Base-by-base conservation (phyloP, 2,888 invertebrate genomes). In the Plagodis pulveraria region DNA sequence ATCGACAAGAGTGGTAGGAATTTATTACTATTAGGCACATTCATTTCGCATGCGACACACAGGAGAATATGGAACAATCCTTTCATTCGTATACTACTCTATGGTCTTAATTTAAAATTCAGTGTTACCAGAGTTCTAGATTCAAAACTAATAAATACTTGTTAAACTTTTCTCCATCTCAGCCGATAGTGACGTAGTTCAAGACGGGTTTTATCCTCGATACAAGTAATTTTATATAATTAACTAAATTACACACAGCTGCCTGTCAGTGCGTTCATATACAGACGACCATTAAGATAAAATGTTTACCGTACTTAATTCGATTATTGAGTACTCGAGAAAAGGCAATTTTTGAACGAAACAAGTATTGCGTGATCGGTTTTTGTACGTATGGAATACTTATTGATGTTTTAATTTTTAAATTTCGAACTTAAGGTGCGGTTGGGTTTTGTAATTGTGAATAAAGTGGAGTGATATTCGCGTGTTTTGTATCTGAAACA, bases 221-320 rank as follows among this genome's bases (percentile, higher is more conserved):
- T 81, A 70, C 76, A 63, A 73, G 80, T 84, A 87, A 89, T 89
- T 87, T 87, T 79, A 83, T 81, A 82, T 86, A 80, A 89, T 89
- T 89, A 87, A 86, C 76, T 80, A 86, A 88, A 89, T 88, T 85
- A 83, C 78, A 73, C 87, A 56, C 60, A 60, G 51, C 60, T 86
- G 81, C 84, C 51, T 82, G 86, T 67, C 66, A 69, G 69, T 72
- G 68, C 62, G 74, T 74, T 73, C 76, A 70, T 69, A 80, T 77
- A 77, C 72, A 77, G 72, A 71, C 66, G 70, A 70, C 74, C 73
- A 83, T 85, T 86, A 86, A 83, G 79, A 81, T 84, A 81, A 80
- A 83, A 87, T 88, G 87, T 88, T 89, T 88, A 79, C 86, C 72
- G 80, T 86, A 81, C 79, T 71, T 89, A 89, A 89, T 89, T 89